Percentiles rank a stretch among this genome's conserved stretches.
phyloP scores from a whole-genome alignment of 2,797 vertebrate species.

The Tolypeutes matacus region DNA sequence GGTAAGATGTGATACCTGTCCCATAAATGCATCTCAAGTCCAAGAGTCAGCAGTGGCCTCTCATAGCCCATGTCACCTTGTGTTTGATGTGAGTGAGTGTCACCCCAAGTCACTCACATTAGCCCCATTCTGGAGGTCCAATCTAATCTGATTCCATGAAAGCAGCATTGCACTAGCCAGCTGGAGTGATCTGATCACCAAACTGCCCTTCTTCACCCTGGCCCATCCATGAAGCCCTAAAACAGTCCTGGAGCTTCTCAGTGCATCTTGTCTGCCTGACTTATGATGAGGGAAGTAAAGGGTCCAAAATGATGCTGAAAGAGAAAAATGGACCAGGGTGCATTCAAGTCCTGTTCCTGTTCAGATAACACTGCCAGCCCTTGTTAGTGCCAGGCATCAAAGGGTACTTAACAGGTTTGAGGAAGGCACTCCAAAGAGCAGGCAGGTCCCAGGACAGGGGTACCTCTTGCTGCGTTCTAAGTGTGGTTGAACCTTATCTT shows the following conservation, averaged over 20 bases:
- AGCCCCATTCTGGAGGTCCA: background rate
- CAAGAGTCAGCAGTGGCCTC: background rate
- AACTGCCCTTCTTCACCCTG: background rate
- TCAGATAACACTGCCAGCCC: background rate
- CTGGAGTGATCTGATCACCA: background rate
- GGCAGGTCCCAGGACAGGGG: background rate
- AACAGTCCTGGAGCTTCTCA: background rate
- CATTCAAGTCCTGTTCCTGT: background rate
- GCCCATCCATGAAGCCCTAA: too few species aligned
- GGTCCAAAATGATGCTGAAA: background rate
- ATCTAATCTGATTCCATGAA: background rate
- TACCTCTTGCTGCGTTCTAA: background rate
- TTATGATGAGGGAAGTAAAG: background rate
- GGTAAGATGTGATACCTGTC: background rate
- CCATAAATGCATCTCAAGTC: background rate
- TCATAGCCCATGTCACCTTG: background rate
- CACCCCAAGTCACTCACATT: background rate
- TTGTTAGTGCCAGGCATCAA: background rate
- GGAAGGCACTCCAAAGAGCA: background rate
- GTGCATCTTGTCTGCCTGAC: background rate
- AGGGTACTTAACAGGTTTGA: background rate
- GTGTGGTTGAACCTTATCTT: background rate
- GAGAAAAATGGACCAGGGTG: background rate
- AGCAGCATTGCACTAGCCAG: background rate
- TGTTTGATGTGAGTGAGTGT: background rate